A percentile compares a stretch with the other conserved stretches of the same genome.
Conservation (phyloP, 2,888 invertebrate genomes). For the Nemoura dubitans region DNA sequence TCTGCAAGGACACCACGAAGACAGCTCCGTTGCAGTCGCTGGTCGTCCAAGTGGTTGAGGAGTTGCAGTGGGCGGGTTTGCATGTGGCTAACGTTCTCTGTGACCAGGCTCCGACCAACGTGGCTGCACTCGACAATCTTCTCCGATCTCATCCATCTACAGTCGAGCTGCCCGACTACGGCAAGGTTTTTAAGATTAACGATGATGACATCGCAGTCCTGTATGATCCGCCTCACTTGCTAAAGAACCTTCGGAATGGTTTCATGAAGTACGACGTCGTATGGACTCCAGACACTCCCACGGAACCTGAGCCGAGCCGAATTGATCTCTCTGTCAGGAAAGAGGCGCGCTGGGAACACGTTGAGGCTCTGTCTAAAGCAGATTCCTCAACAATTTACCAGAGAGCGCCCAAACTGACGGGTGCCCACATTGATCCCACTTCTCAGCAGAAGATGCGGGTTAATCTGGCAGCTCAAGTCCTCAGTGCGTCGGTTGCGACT, state of each 20-base stretch:
- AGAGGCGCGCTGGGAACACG: too few relatives aligned
- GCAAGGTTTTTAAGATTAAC: constrained; percentile 25
- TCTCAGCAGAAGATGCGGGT: too few relatives aligned
- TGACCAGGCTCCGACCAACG: constrained; percentile 45
- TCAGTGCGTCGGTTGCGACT: too few relatives aligned
- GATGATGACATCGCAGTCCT: constrained; percentile 43
- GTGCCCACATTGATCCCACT: too few relatives aligned
- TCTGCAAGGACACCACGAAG: constrained; percentile 43
- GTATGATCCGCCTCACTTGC: constrained; percentile 46
- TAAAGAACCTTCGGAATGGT: constrained; percentile 43
- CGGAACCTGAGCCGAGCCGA: too few relatives aligned
- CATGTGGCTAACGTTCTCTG: constrained; percentile 44
- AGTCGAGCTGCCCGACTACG: constrained; percentile 2
- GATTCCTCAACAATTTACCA: too few relatives aligned
- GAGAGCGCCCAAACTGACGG: too few relatives aligned
- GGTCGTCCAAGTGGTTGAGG: constrained; percentile 40
- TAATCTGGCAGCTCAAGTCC: too few relatives aligned
- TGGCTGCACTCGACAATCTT: constrained; percentile 30
- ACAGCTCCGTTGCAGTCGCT: constrained; percentile 33
- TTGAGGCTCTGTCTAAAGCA: too few relatives aligned
- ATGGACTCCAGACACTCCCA: too few relatives aligned
- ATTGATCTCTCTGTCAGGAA: too few relatives aligned
- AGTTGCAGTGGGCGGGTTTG: constrained; percentile 42
- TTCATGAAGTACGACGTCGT: too few relatives aligned
- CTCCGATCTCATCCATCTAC: not conserved